Evolutionary conservation across 2,797 vertebrate genomes (phyloP).

Genomic region (Champsocephalus gunnari): DNA sequence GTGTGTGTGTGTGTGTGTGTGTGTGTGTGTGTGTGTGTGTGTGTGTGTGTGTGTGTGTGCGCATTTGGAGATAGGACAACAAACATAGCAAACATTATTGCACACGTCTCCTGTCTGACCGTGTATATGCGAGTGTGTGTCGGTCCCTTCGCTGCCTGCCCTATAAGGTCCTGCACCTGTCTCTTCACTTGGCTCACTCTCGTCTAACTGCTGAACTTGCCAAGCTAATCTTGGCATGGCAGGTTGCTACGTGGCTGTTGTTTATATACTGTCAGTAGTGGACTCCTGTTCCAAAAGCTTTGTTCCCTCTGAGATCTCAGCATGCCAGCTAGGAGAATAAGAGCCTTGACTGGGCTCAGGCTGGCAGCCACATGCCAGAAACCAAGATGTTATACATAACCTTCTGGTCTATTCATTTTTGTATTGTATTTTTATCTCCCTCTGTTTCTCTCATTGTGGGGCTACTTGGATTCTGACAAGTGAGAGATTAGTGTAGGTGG

Average conservation of each 20-base stretch:
- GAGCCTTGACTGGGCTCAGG: not conserved
- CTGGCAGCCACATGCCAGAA: slow-evolving; percentile 9
- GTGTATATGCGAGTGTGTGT: not conserved
- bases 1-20: not conserved
- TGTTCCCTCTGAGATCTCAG: slow-evolving; percentile 25
- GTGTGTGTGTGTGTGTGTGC: not conserved
- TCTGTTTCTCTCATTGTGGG: not conserved
- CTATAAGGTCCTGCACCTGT: not conserved
- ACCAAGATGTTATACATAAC: slow-evolving; percentile 1
- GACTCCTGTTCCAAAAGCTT: slow-evolving; percentile 3
- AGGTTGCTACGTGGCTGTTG: slow-evolving; percentile 14
- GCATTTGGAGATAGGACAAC: too few relatives aligned
- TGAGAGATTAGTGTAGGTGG: slow-evolving; percentile 4
- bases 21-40: not conserved
- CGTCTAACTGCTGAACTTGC: slow-evolving; percentile 9
- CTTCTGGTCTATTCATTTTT: not conserved
- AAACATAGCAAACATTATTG: not conserved
- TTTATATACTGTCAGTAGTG: slow-evolving; percentile 16
- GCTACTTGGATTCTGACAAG: not conserved
- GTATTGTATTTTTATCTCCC: not conserved
- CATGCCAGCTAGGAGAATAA: slow-evolving; percentile 25
- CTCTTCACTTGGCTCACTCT: slow-evolving; percentile 7
- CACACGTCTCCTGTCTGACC: not conserved
- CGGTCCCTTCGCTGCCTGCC: not conserved
- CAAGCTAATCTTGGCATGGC: slow-evolving; percentile 28